Percentiles rank a stretch among this genome's conserved stretches.
Evolutionary conservation across 2,888 invertebrate genomes (phyloP).

Genomic region (Cistogaster globosa): DNA sequence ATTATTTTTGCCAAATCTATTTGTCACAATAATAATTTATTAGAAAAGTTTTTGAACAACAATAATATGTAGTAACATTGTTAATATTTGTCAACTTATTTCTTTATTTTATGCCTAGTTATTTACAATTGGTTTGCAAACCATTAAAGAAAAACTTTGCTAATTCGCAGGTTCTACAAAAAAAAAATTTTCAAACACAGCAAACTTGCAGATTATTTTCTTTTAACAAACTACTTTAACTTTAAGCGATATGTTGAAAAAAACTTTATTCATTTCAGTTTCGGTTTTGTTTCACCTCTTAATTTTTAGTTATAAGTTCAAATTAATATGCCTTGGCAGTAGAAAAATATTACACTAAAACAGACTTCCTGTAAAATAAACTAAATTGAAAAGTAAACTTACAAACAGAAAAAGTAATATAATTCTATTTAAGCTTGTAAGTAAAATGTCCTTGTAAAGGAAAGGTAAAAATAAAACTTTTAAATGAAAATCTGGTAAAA

Average conservation of each 20-base stretch:
- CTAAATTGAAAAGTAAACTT: conserved; percentile 11
- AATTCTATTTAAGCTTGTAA: no score
- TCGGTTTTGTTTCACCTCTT: conserved; percentile 13
- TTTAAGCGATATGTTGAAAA: conserved; percentile 34
- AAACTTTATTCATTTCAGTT: conserved; percentile 42
- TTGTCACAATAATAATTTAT: no score
- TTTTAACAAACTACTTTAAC: conserved; percentile 37
- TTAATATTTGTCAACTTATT: not conserved
- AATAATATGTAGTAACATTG: no score
- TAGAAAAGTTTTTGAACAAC: no score
- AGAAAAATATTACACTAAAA: not conserved
- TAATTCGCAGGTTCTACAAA: conserved; percentile 25
- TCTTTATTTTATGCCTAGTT: not conserved
- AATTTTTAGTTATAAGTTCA: conserved; percentile 28
- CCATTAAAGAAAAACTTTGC: conserved; percentile 31
- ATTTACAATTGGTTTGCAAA: not conserved
- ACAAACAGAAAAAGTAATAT: not conserved
- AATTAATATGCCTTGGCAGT: conserved; percentile 35
- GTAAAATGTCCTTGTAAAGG: no score
- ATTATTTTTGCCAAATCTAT: no score
- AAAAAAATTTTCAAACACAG: not conserved
- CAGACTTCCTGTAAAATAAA: no score
- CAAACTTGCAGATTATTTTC: conserved; percentile 33
- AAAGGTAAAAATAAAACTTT: no score
- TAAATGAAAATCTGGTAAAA: no score